phyloP scores from a whole-genome alignment of 2,888 invertebrate species.

The Lutraria lutraria region DNA sequence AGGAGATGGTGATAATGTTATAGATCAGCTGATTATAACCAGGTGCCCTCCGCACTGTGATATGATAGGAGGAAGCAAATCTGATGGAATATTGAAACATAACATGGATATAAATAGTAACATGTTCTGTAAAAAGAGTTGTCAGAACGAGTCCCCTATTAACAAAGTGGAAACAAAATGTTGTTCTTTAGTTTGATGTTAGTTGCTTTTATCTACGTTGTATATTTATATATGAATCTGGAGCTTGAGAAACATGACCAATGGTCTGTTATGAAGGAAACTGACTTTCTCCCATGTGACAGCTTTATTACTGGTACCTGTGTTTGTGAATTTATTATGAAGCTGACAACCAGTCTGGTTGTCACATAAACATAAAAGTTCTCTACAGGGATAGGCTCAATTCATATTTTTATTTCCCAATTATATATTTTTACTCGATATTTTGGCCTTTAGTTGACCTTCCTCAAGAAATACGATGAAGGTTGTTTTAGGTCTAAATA shows the following conservation, averaged over 20 bases:
- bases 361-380: too few relatives aligned
- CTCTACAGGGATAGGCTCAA: too few relatives aligned
- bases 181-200: constrained; percentile 79
- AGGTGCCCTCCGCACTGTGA: constrained; percentile 72
- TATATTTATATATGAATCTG: constrained; percentile 16
- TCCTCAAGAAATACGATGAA: too few relatives aligned
- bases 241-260: not conserved
- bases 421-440: too few relatives aligned
- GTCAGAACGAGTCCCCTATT: constrained; percentile 53
- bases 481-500: too few relatives aligned
- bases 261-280: constrained; percentile 15
- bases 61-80: constrained; percentile 55
- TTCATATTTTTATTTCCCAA: too few relatives aligned
- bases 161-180: constrained; percentile 80
- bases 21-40: constrained; percentile 66
- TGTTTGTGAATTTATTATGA: too few relatives aligned
- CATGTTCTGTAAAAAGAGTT: constrained; percentile 73
- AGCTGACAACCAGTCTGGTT: too few relatives aligned
- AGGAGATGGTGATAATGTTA: constrained; percentile 70
- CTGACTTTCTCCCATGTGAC: constrained; percentile 13
- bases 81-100: constrained; percentile 38
- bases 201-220: constrained; percentile 17
- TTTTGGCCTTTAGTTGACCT: too few relatives aligned
- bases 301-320: not conserved
- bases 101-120: constrained; percentile 80